These are phyloP conservation scores for Calliphora vicina DNA, from an alignment of 1,140 invertebrate genomes.

Conservation along the genomic window DNA sequence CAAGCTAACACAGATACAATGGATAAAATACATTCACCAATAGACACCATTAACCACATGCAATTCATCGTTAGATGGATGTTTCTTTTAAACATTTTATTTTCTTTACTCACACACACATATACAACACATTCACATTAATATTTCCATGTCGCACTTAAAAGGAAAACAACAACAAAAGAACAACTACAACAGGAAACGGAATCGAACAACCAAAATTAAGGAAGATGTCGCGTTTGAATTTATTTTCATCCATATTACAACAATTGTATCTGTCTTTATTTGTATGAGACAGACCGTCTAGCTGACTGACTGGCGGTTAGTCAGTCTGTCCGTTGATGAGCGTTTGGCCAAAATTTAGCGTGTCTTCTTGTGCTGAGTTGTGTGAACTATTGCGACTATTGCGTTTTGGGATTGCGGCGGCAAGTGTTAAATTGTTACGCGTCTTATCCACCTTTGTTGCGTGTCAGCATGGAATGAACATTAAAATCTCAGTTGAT, in stretches of 20 bases:
- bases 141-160: not conserved
- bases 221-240: not conserved
- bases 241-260: no score
- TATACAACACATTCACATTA: no score
- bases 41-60: not conserved
- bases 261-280: not conserved
- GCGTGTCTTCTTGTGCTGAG: not conserved
- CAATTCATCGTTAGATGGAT: not conserved
- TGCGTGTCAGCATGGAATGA: conserved; percentile 21
- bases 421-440: not conserved
- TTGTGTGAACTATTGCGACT: not conserved
- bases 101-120: not conserved
- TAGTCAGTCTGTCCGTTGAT: no score
- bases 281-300: no score
- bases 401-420: no score
- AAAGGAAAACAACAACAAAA: no score
- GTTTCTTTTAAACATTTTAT: not conserved
- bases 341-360: not conserved
- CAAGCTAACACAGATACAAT: not conserved
- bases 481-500: conserved; percentile 29
- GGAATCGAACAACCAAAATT: not conserved
- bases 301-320: no score
- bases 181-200: not conserved
- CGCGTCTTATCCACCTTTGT: conserved; percentile 21
- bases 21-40: not conserved